A percentile compares a stretch with the other conserved stretches of the same genome.
These are phyloP conservation scores for Tupiocoris notatus DNA, from an alignment of 2,888 invertebrate genomes.

Conservation along the genomic window DNA sequence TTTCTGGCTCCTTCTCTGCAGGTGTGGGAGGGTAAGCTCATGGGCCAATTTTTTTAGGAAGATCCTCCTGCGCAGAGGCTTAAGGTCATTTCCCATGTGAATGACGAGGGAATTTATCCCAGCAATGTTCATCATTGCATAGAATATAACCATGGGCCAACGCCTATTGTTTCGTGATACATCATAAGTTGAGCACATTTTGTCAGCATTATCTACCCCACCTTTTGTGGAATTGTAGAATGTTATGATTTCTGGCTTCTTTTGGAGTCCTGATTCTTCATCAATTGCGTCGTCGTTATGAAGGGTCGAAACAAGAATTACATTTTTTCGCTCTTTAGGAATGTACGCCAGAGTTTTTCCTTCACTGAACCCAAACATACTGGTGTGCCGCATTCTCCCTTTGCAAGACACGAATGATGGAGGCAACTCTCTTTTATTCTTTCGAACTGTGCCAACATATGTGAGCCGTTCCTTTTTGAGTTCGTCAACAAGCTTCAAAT, in stretches of 20 bases:
- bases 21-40: not conserved
- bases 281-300: constrained; percentile 48
- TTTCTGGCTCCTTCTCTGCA: not conserved
- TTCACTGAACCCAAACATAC: constrained; percentile 44
- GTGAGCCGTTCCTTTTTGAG: constrained; percentile 31
- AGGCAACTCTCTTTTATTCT: constrained; percentile 47
- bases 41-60: not conserved
- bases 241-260: not conserved
- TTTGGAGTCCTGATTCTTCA: constrained; percentile 46
- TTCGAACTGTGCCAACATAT: constrained; percentile 48
- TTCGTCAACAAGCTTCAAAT: constrained; percentile 39
- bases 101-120: constrained; percentile 48
- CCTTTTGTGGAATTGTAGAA: constrained; percentile 10
- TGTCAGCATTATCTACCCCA: constrained; percentile 3
- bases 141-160: constrained; percentile 50
- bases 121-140: constrained; percentile 48
- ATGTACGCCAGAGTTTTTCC: constrained; percentile 49
- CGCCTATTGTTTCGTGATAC: constrained; percentile 48
- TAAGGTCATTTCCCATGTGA: not conserved
- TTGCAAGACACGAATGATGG: not conserved
- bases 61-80: not conserved
- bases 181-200: constrained; percentile 15
- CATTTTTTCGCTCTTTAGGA: constrained; percentile 47
- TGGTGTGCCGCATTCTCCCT: too few relatives aligned
- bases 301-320: constrained; percentile 5